These are phyloP conservation scores for Bungarus multicinctus DNA, from an alignment of 2,113 vertebrate genomes.

Conservation along the genomic window DNA sequence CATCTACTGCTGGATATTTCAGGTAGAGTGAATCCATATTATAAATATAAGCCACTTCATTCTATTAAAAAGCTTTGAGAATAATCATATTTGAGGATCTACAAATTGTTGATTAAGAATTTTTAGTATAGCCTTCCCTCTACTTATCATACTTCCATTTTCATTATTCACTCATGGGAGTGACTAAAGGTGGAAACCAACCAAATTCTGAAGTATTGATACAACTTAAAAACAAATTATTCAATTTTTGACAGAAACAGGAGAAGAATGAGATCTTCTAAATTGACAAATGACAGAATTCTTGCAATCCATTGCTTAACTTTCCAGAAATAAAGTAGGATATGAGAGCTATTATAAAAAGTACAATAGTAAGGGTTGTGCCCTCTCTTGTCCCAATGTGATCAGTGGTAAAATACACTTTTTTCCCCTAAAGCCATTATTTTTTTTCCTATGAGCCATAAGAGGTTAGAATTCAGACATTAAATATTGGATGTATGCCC, in stretches of 20 bases:
- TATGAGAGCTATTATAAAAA: neutral
- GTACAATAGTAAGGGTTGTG: neutral
- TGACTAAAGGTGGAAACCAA: neutral
- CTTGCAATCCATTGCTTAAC: conserved; percentile 22
- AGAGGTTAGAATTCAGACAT: conserved; percentile 2
- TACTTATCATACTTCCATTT: neutral
- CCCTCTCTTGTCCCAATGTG: neutral
- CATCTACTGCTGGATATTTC: conserved; percentile 22
- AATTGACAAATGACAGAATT: conserved; percentile 38
- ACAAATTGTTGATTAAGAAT: neutral
- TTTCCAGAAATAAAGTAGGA: neutral
- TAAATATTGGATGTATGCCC: conserved; percentile 28
- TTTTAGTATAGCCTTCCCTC: neutral
- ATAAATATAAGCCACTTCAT: neutral
- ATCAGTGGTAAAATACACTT: neutral
- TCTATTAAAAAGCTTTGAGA: neutral
- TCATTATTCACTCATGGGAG: neutral
- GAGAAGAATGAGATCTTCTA: conserved; percentile 43
- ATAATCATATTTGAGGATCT: neutral
- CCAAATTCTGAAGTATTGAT: neutral
- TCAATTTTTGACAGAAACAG: neutral
- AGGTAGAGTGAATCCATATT: neutral
- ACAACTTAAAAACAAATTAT: conserved; percentile 6
- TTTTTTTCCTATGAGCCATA: conserved; percentile 49
- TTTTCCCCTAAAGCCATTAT: conserved; percentile 2